Evolutionary conservation across 2,113 vertebrate species (phyloP).

Genomic region (Toxostoma redivivum): DNA sequence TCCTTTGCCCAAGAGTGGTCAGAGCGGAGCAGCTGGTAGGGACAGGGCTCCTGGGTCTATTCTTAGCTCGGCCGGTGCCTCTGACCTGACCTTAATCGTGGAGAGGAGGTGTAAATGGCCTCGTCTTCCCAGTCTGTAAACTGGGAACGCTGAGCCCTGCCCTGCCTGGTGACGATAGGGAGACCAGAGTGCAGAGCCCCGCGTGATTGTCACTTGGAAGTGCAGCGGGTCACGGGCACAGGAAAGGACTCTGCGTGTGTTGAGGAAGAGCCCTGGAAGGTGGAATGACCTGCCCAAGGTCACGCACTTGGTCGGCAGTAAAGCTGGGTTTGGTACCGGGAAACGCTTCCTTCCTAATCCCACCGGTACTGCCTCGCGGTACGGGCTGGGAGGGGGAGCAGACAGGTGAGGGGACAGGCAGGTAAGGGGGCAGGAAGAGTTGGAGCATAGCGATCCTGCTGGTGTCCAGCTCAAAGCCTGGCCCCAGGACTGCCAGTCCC

Average conservation of each 20-base stretch:
- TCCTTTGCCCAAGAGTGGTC: not conserved
- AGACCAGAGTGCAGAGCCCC: not conserved
- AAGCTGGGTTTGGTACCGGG: not conserved
- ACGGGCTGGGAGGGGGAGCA: accelerated
- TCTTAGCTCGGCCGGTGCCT: not conserved
- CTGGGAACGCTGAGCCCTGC: not conserved
- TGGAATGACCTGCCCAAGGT: constrained; percentile 42
- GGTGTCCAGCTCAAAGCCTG: not conserved
- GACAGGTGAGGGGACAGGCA: not conserved
- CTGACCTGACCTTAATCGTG: not conserved
- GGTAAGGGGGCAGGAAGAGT: not conserved
- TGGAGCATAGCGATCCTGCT: accelerated
- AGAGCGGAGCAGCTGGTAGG: not conserved
- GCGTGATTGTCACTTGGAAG: not conserved
- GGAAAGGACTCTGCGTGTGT: not conserved
- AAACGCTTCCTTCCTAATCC: not conserved
- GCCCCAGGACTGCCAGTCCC: not conserved
- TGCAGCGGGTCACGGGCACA: not conserved
- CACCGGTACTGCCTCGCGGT: accelerated
- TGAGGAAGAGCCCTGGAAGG: not conserved
- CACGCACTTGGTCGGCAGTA: not conserved
- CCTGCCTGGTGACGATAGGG: accelerated
- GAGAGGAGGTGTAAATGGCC: not conserved
- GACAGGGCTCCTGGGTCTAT: not conserved
- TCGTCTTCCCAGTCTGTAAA: not conserved